Base-by-base conservation (phyloP, 2,113 vertebrate genomes). In the Sebastes fasciatus region DNA sequence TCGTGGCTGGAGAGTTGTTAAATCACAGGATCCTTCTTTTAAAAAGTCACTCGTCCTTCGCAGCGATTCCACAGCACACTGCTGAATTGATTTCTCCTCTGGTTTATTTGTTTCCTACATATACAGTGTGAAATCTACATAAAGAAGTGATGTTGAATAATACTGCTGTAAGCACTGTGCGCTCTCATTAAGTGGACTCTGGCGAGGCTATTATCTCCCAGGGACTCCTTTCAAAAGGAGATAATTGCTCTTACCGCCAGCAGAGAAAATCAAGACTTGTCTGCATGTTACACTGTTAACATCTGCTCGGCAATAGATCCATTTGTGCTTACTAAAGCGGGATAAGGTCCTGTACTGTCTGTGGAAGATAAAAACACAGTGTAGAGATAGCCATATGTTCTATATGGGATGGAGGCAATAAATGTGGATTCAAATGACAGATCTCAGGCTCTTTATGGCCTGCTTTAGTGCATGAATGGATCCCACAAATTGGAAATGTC, bases 361-460 rank as follows among this genome's bases (percentile, higher is more conserved):
- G 49, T n/a, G 40, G 16, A 77, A 82, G 79, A 85, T 67, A 80
- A 77, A 88, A 86, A 74, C 75, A 73, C 19, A 77, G 61, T 14
- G 13, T 17, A 4, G 48, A 81, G 70, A 87, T 64, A 74, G 83
- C 85, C 84, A 89, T 85, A 86, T 91, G 42, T 76, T 85, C 60
- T 79, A 57, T 14, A 42, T 78, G 74, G n/a, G 84, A n/a, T 16
- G 49, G 63, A 58, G 65, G 86, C 81, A 75, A 74, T 89, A 77
- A 85, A 86, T 85, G 80, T 75, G 83, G 65, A 70, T 80, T 88
- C 88, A 82, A 89, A 88, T 84, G 85, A 84, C 77, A 84, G 72
- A 85, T 91, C 63, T 76, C 12, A 0, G 72, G 54, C 42, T 76
- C 70, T 89, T 90, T 84, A 86, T 68, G 80, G 54, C 21, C 64